These are phyloP conservation scores for Bufo gargarizans DNA, from an alignment of 2,113 vertebrate species.

Conservation along the genomic window DNA sequence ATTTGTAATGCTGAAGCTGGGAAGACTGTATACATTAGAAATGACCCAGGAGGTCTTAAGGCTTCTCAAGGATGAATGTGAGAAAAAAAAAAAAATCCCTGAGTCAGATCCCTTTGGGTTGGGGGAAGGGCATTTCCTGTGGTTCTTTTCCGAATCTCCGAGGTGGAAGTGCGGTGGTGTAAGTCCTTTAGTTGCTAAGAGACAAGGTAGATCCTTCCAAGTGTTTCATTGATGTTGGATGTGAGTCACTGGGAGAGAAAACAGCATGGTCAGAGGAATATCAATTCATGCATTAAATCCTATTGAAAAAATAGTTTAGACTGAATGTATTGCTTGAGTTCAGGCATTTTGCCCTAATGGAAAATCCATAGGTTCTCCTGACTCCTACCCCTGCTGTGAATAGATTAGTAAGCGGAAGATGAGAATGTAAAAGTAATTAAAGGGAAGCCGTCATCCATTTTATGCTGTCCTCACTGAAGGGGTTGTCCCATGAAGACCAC, in stretches of 20 bases:
- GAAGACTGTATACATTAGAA: conserved; percentile 13
- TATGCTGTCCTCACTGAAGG: no score
- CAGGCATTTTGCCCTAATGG: not conserved
- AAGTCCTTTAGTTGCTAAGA: conserved; percentile 52
- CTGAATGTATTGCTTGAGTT: not conserved
- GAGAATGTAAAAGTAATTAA: no score
- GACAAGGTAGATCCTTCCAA: conserved; percentile 25
- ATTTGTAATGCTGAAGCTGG: not conserved
- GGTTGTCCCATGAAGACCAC: no score
- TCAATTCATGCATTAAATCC: conserved; percentile 14
- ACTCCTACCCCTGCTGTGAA: no score
- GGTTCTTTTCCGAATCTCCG: not conserved
- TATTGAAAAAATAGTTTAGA: not conserved
- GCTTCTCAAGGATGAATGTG: conserved; percentile 42
- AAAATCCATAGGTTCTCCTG: not conserved
- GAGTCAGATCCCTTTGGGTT: conserved; percentile 32
- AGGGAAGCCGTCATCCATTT: no score
- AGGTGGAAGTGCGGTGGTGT: conserved; percentile 1
- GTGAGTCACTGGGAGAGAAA: conserved; percentile 44
- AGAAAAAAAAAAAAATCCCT: conserved; percentile 43
- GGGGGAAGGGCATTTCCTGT: conserved; percentile 20
- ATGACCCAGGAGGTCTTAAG: conserved; percentile 32
- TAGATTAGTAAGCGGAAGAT: no score
- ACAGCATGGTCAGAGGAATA: conserved; percentile 11
- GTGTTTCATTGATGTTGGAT: conserved; percentile 19